Conservation (phyloP, 1,140 invertebrate genomes). For the Dufourea novaeangliae region DNA sequence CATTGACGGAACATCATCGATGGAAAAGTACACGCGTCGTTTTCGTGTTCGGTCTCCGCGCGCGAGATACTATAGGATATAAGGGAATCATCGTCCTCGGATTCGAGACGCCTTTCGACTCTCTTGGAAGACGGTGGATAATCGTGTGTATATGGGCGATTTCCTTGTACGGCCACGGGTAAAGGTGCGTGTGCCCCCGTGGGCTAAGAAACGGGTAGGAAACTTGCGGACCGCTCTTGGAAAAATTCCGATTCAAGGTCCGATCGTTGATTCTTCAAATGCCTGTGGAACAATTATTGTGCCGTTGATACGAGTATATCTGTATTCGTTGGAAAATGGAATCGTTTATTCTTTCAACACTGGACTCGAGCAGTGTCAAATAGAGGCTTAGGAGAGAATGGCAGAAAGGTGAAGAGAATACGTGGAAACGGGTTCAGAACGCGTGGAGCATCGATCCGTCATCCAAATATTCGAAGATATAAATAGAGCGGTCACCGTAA, state of each 20-base stretch:
- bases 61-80: conserved; percentile 45
- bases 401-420: neutral
- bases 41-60: conserved; percentile 6
- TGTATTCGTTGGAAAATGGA: neutral
- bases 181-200: neutral
- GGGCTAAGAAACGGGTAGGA: conserved; percentile 3
- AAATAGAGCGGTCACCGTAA: conserved; percentile 76
- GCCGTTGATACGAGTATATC: neutral
- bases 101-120: neutral
- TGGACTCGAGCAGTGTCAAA: neutral
- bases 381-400: neutral
- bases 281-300: neutral
- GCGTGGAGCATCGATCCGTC: conserved; percentile 66
- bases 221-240: neutral
- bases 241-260: conserved; percentile 26
- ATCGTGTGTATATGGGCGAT: conserved; percentile 25
- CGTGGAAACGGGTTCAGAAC: conserved; percentile 40
- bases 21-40: conserved; percentile 53
- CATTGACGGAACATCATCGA: conserved; percentile 43
- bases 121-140: conserved; percentile 18
- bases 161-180: conserved; percentile 24
- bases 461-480: conserved; percentile 72
- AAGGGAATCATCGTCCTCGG: neutral
- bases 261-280: neutral
- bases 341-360: neutral